Base-by-base conservation (phyloP, 2,113 vertebrate genomes). In the Upupa epops region DNA sequence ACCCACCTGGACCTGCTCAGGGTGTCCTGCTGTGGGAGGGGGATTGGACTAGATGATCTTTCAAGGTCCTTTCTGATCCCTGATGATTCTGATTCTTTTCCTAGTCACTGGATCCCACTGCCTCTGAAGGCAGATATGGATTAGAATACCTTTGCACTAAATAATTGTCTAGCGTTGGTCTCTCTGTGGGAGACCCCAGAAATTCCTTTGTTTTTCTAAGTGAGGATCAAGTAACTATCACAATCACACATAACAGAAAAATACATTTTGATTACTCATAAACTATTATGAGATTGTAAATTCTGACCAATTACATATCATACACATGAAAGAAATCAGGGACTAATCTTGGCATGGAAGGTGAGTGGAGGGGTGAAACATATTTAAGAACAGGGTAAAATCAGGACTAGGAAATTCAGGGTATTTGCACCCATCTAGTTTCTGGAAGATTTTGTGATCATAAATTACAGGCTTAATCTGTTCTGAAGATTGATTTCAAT, bases 401-500 rank as follows among this genome's bases (percentile, higher is more conserved):
- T 46, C 28, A 76, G 34, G 60, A 74, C 24, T 4, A 21, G 11
- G 26, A 84, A 75, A 80, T 71, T 58, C 28, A 74, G 31, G 13
- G 24, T 70, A 74, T 83, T 87, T 79, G 5, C 80, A 34, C 18
- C 18, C 25, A 13, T 87, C 26, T 60, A 3, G 81, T 89, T 90
- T 72, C 45, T 32, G 6, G 11, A 13, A 79, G 13, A 3, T 58
- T 90, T 82, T 88, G 61, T 15, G 15, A 26, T 7, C 85, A 72
- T 61, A 90, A 85, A 89, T 76, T 70, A 78, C 8, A 85, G 66
- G 46, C 32, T 94, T 74, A 66, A 16, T 14, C 5, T 85, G 88
- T 76, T 86, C 79, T 92, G 34, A 71, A 79, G 56, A 73, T 65
- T 88, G 74, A 91, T 85, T 90, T 81, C 48, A 58, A 89, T 64